Evolutionary conservation across 2,113 vertebrate species (phyloP).

Genomic region (Nannospalax galili): DNA sequence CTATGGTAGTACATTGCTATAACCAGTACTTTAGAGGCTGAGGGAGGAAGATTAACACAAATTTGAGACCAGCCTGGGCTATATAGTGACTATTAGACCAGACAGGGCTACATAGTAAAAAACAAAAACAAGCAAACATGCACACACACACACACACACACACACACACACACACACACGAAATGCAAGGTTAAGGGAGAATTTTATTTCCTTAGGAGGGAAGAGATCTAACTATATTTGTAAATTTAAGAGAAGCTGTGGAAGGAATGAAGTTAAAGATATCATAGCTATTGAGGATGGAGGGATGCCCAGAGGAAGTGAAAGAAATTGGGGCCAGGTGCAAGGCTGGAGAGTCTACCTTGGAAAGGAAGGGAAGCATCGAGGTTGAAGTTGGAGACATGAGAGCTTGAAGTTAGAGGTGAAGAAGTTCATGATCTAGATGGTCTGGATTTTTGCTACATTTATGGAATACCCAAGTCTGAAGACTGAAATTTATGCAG

Average conservation of each 20-base stretch:
- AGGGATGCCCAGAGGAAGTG: neutral
- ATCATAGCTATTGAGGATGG: neutral
- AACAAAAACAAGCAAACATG: neutral
- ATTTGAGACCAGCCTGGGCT: neutral
- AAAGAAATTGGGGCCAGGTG: neutral
- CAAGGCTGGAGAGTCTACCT: neutral
- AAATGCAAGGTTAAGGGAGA: neutral
- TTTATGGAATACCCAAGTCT: neutral
- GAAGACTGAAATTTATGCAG: conserved; percentile 19
- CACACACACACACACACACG: neutral
- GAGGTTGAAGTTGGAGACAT: neutral
- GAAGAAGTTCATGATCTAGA: neutral
- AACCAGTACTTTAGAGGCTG: neutral
- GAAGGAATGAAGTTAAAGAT: neutral
- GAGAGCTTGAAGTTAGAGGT: neutral
- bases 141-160: neutral
- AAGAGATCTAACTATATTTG: neutral
- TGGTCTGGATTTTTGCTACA: neutral
- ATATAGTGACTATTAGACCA: neutral
- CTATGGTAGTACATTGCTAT: too few species aligned
- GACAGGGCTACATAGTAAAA: neutral
- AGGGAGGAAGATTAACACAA: neutral
- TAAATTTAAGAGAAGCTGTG: neutral
- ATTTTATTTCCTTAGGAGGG: neutral
- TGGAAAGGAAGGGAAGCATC: neutral